phyloP scores from a whole-genome alignment of 2,888 invertebrate species.

The Epirrhoe tristata region DNA sequence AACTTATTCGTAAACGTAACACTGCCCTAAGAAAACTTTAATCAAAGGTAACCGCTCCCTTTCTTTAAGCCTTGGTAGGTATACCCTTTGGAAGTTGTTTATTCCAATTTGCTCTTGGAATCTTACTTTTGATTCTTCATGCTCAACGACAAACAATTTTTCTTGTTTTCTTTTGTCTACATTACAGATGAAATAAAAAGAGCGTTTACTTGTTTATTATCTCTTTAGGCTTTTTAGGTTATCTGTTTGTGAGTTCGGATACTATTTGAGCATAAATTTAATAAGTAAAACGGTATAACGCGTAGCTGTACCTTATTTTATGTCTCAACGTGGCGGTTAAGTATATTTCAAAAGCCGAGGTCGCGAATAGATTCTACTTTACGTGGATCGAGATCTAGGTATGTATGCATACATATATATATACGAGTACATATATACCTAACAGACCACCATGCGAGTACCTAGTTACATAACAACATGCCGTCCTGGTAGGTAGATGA shows the following conservation, averaged over 20 bases:
- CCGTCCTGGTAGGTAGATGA: too few species aligned
- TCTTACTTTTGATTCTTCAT: constrained; percentile 43
- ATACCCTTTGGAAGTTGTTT: constrained; percentile 47
- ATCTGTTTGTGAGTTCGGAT: not conserved
- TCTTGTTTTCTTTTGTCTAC: constrained; percentile 19
- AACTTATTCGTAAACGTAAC: constrained; percentile 30
- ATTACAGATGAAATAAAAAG: constrained; percentile 1
- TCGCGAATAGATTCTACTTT: too few species aligned
- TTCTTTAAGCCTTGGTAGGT: constrained; percentile 42
- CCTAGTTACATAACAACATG: too few species aligned
- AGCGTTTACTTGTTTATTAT: not conserved
- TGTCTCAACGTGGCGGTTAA: too few species aligned
- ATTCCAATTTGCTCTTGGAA: constrained; percentile 44
- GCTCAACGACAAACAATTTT: constrained; percentile 37
- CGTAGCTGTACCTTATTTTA: too few species aligned
- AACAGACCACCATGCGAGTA: too few species aligned
- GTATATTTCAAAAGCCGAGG: too few species aligned
- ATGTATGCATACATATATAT: too few species aligned
- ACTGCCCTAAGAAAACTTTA: constrained; percentile 42
- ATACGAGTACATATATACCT: too few species aligned
- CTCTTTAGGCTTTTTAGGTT: not conserved
- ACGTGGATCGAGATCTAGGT: too few species aligned
- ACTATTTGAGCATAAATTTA: too few species aligned
- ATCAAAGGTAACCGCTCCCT: constrained; percentile 46
- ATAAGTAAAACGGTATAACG: not conserved